Base-by-base conservation (phyloP, 2,888 invertebrate species). In the Pristionchus exspectatus region DNA sequence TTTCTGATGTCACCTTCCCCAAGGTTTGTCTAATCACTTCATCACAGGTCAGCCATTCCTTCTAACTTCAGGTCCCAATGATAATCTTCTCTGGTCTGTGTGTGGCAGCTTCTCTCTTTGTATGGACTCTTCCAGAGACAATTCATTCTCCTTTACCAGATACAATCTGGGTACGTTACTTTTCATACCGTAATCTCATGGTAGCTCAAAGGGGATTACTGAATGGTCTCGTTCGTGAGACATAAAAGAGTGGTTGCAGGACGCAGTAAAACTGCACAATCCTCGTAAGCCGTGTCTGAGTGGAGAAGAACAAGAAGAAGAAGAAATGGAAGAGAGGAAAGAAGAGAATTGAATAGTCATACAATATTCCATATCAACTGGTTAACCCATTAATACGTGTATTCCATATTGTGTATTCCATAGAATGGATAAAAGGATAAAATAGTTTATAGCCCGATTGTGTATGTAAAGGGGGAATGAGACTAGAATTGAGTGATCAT, bases 111-210 rank as follows among this genome's bases (percentile, higher is more conserved):
- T 30, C 91, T 21, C 88, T 91, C 16, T 88, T 94, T 44, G 94
- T 95, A n/a, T 88, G 93, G 21, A 93, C 94, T n/a, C 91, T 95
- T n/a, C 95, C 95, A 12, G 95, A 95, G 91, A 95, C 95, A 1
- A 92, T 92, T 63, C 93, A 95, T 56, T 86, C 92, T 27, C 95
- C 95, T 14, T 90, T 95, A 16, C 95, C 95, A 12, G 95, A 95
- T 88, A 95, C 95, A 14, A 93, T 95, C 69, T 91, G 91, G 91
- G 92, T 92, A 74, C 2, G 54, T 56, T 33, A 30, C 59, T 66
- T 14, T 59, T 44, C 5, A 27, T 38, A 30, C 38, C 38, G 84
- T 54, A 59, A 30, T 30, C 44, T n/a, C 12, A 9, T 33, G 44
- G 44, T 72, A 72, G 72, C 33, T 72, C 72, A 18, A 27, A 72